Base-by-base conservation (phyloP, 1,140 invertebrate genomes). In the Monomorium pharaonis region DNA sequence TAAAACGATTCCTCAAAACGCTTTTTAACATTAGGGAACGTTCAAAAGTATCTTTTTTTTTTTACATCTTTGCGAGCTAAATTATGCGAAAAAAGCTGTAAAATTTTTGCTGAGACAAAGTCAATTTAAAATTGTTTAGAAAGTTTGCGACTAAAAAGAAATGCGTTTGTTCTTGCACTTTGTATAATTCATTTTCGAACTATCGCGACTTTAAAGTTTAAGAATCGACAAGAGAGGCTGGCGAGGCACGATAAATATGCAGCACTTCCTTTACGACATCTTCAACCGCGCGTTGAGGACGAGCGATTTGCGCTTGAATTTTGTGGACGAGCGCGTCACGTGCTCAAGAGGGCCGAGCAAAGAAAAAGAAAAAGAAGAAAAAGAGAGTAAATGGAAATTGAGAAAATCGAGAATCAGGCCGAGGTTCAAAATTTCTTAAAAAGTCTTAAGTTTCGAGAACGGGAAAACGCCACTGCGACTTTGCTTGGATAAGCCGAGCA, bases 171-270 rank as follows among this genome's bases (percentile, higher is more conserved):
- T n/a, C 18, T 24, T 18, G 56, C 9, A 47, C 24, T 21, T 16
- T 47, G 49, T 56, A 33, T 58, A 83, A 83, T 72, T 74, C 9
- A 74, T 83, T 83, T 74, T 74, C 67, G 78, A 27, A 12, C 67
- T 74, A 83, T 83, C 78, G n/a, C n/a, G 67, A 72, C 78, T 83
- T 83, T 83, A 74, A 83, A 72, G 67, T 83, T 72, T 83, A 72
- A 47, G 78, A 83, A 74, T 74, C 78, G 51, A 83, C 51, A 54
- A 44, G 67, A 60, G 30, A 44, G 37, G 54, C 24, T 83, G 78
- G 67, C 67, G 14, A 72, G 67, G 78, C 5, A 58, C 51, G 78
- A 83, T 83, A 83, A 83, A 83, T 83, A 83, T 83, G 78, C 78
- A 83, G 67, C 78, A 51, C 27, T 83, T 83, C 78, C 78, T 74